Evolutionary conservation across 2,797 vertebrate genomes (phyloP).

Genomic region (Morelia viridis): DNA sequence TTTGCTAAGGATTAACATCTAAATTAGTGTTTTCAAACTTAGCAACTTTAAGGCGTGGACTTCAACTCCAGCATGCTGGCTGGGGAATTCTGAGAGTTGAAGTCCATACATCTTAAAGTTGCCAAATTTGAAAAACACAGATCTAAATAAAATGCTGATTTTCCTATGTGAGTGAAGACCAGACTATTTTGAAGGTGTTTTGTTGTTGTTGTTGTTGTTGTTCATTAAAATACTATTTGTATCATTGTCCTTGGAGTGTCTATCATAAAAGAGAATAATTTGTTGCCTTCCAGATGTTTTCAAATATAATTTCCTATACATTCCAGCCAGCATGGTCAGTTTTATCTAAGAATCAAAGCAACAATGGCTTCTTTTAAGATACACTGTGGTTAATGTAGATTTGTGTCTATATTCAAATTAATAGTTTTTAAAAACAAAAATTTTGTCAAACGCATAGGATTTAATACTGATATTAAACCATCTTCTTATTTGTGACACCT

Average conservation of each 20-base stretch:
- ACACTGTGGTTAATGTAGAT: neutral
- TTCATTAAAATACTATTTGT: neutral
- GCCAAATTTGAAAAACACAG: neutral
- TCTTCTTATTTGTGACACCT: neutral
- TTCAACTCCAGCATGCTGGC: neutral
- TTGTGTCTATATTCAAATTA: neutral
- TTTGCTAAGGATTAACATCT: constrained; percentile 29
- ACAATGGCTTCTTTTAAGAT: neutral
- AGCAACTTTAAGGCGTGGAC: neutral
- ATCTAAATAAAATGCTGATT: neutral
- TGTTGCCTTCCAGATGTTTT: neutral
- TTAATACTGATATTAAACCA: neutral
- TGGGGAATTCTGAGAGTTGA: neutral
- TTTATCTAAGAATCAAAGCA: neutral
- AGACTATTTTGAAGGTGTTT: neutral
- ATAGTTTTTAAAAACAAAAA: neutral
- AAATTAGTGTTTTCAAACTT: neutral
- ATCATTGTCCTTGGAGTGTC: neutral
- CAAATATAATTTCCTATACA: neutral
- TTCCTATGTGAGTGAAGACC: neutral
- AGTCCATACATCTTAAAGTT: neutral
- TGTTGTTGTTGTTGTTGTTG: neutral
- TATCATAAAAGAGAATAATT: neutral
- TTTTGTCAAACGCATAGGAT: neutral
- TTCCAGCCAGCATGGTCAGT: neutral